A percentile compares a stretch with the other conserved stretches of the same genome.
Evolutionary conservation across 2,113 vertebrate genomes (phyloP).

Genomic region (Centropristis striata): DNA sequence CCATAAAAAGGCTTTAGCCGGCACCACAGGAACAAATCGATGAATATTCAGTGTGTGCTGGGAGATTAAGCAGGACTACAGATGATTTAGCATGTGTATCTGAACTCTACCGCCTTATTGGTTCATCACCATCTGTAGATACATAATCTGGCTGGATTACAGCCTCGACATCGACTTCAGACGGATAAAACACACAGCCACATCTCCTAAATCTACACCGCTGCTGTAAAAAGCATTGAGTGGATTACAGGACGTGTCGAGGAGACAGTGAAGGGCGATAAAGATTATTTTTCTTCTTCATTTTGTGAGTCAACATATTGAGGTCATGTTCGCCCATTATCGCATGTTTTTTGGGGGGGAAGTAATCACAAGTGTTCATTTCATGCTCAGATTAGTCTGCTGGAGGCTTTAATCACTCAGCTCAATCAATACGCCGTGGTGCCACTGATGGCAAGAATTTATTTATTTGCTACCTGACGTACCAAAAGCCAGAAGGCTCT

Average conservation of each 20-base stretch:
- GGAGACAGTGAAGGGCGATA: slow-evolving; percentile 1
- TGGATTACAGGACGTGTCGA: slow-evolving; percentile 52
- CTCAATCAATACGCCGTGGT: neutral
- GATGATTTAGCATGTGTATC: slow-evolving; percentile 30
- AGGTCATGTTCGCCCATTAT: neutral
- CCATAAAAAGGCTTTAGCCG: slow-evolving; percentile 39
- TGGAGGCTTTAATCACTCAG: slow-evolving; percentile 1
- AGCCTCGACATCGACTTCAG: slow-evolving; percentile 28
- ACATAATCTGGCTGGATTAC: slow-evolving; percentile 73
- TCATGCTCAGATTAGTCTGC: slow-evolving; percentile 16
- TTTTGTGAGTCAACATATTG: slow-evolving; percentile 23
- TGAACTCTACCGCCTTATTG: slow-evolving; percentile 43
- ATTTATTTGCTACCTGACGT: neutral
- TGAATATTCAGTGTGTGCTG: slow-evolving; percentile 53
- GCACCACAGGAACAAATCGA: slow-evolving; percentile 29
- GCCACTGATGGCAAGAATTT: neutral
- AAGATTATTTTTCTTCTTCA: neutral
- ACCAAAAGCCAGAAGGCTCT: neutral
- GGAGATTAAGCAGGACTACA: slow-evolving; percentile 54
- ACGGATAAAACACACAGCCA: slow-evolving; percentile 50
- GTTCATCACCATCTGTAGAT: slow-evolving; percentile 63
- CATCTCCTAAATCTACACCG: slow-evolving; percentile 30
- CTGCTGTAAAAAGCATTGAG: slow-evolving; percentile 30
- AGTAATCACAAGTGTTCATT: slow-evolving; percentile 35
- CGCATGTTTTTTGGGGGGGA: neutral